Evolutionary conservation across 2,888 invertebrate genomes (phyloP).

Genomic region (Formica aserva): DNA sequence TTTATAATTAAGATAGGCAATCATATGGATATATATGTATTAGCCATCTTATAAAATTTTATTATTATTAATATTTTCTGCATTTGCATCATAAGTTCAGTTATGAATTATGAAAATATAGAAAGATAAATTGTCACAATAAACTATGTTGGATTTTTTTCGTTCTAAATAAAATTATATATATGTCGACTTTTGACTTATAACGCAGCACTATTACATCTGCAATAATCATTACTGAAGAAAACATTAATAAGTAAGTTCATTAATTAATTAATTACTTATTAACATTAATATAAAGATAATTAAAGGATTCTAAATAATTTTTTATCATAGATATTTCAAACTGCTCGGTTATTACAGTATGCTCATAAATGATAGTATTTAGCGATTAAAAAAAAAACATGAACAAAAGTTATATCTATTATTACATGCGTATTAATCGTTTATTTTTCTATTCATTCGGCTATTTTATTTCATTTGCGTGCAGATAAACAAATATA

Average conservation of each 20-base stretch:
- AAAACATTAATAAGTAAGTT: neutral
- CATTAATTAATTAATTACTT: no score
- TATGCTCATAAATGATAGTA: neutral
- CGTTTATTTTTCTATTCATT: neutral
- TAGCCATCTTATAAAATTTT: neutral
- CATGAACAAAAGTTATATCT: neutral
- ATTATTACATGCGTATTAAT: conserved; percentile 19
- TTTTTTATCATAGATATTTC: neutral
- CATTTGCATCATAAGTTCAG: neutral
- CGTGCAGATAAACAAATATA: conserved; percentile 14
- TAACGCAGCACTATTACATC: neutral
- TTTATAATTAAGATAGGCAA: neutral
- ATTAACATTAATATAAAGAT: neutral
- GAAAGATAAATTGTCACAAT: neutral
- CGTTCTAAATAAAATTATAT: neutral
- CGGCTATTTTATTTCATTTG: conserved; percentile 27
- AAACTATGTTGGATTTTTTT: neutral
- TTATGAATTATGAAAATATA: conserved; percentile 5
- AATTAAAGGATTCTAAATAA: neutral
- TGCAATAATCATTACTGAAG: neutral
- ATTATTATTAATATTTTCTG: neutral
- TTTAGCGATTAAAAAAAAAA: neutral
- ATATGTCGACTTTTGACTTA: neutral
- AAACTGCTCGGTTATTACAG: neutral
- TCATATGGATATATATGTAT: neutral